A percentile compares a stretch with the other conserved stretches of the same genome.
phyloP scores from a whole-genome alignment of 2,888 invertebrate genomes.

The Cryptus viduatorius region DNA sequence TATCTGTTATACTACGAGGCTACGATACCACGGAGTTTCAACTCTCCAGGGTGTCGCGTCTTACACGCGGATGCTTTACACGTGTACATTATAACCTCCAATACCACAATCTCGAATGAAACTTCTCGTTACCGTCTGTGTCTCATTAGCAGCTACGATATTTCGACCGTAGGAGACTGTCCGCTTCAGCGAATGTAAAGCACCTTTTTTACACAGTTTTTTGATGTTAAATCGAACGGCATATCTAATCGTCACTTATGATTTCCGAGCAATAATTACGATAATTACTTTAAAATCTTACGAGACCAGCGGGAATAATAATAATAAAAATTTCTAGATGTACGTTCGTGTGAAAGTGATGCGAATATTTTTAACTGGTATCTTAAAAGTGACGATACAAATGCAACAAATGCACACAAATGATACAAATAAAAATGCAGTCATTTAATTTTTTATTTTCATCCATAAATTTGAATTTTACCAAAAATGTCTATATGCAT shows the following conservation, averaged over 20 bases:
- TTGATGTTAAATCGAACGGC: too few relatives aligned
- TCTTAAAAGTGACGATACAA: too few relatives aligned
- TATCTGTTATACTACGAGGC: constrained; percentile 27
- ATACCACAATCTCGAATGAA: constrained; percentile 30
- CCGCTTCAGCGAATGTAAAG: constrained; percentile 9
- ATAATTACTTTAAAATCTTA: background rate
- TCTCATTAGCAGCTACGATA: constrained; percentile 51
- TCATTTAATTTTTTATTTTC: too few relatives aligned
- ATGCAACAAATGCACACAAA: too few relatives aligned
- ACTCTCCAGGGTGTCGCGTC: constrained; percentile 16
- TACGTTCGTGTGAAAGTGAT: too few relatives aligned
- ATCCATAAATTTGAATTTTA: too few relatives aligned
- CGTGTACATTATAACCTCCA: constrained; percentile 37
- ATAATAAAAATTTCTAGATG: too few relatives aligned
- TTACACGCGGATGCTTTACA: constrained; percentile 51
- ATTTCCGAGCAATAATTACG: background rate
- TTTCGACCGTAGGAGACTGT: constrained; percentile 42
- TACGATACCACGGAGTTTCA: constrained; percentile 9
- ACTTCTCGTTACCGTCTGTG: constrained; percentile 54
- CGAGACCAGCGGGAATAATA: too few relatives aligned
- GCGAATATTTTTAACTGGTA: too few relatives aligned
- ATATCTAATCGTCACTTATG: too few relatives aligned
- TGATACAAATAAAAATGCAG: too few relatives aligned
- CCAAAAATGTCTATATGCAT: too few relatives aligned
- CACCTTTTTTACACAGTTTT: background rate